Percentiles rank a stretch among this genome's conserved stretches.
Evolutionary conservation across 2,888 invertebrate genomes (phyloP).

Genomic region (Cephalotes varians): DNA sequence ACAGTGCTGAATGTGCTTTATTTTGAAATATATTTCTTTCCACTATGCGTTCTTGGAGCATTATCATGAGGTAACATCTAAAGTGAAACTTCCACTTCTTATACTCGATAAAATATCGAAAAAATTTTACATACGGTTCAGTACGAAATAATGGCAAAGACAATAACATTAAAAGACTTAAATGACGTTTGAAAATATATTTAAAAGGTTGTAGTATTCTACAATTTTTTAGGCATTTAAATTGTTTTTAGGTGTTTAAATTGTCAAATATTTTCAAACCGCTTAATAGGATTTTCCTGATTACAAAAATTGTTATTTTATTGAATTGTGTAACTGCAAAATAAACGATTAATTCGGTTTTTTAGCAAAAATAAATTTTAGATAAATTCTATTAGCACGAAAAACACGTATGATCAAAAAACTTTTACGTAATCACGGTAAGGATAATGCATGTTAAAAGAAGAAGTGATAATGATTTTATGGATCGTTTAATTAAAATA

Average conservation of each 20-base stretch:
- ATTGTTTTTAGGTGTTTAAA: no score
- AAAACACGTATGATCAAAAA: background rate
- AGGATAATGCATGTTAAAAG: background rate
- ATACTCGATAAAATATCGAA: background rate
- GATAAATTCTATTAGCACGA: background rate
- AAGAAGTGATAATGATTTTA: background rate
- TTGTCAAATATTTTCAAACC: background rate
- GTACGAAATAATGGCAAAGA: background rate
- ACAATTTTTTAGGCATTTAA: background rate
- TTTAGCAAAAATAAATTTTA: background rate
- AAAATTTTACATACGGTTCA: background rate
- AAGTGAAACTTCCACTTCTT: background rate
- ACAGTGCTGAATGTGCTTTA: constrained; percentile 8
- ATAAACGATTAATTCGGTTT: background rate
- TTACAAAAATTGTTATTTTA: background rate
- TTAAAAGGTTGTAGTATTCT: background rate
- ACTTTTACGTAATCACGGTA: background rate
- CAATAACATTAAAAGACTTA: constrained; percentile 1
- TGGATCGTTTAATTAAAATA: background rate
- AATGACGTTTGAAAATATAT: background rate
- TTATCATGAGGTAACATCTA: constrained; percentile 20
- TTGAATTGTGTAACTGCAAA: background rate
- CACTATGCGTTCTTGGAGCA: background rate
- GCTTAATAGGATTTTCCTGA: background rate
- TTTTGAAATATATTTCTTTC: constrained; percentile 19